A percentile compares a stretch with the other conserved stretches of the same genome.
Conservation (phyloP, 2,797 vertebrate genomes). For the Pangasius macronema region DNA sequence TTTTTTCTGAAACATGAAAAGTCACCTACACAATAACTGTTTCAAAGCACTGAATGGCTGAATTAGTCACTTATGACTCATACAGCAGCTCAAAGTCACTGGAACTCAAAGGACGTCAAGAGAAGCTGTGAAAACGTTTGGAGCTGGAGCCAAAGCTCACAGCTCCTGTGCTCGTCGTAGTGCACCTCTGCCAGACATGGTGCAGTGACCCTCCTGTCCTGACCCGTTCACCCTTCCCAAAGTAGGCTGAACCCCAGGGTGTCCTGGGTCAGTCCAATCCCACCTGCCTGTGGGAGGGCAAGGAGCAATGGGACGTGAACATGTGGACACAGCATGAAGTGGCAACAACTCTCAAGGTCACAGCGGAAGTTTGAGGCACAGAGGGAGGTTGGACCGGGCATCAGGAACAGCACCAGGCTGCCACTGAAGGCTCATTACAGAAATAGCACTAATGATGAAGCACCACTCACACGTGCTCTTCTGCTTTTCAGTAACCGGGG, state of each 20-base stretch:
- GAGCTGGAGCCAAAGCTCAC: slow-evolving; percentile 40
- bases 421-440: slow-evolving; percentile 21
- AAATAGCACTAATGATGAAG: slow-evolving; percentile 37
- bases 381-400: slow-evolving; percentile 34
- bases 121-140: slow-evolving; percentile 38
- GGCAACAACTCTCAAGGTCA: slow-evolving; percentile 50
- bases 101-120: slow-evolving; percentile 33
- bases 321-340: slow-evolving; percentile 57
- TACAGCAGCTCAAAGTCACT: slow-evolving; percentile 41
- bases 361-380: slow-evolving; percentile 48
- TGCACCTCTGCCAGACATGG: slow-evolving; percentile 37
- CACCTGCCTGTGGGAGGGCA: slow-evolving; percentile 5
- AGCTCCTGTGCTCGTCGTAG: slow-evolving; percentile 25
- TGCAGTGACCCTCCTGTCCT: slow-evolving; percentile 40
- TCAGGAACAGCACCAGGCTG: slow-evolving; percentile 2
- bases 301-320: slow-evolving; percentile 47
- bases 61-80: slow-evolving; percentile 40
- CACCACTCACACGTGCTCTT: background rate
- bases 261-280: slow-evolving; percentile 43
- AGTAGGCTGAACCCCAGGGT: slow-evolving; percentile 47
- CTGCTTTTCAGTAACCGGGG: background rate
- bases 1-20: background rate
- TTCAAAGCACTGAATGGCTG: background rate
- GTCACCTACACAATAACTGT: slow-evolving; percentile 7
- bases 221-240: slow-evolving; percentile 50